A percentile compares a stretch with the other conserved stretches of the same genome.
These are phyloP conservation scores for Apis florea DNA, from an alignment of 1,140 invertebrate species.

Conservation along the genomic window DNA sequence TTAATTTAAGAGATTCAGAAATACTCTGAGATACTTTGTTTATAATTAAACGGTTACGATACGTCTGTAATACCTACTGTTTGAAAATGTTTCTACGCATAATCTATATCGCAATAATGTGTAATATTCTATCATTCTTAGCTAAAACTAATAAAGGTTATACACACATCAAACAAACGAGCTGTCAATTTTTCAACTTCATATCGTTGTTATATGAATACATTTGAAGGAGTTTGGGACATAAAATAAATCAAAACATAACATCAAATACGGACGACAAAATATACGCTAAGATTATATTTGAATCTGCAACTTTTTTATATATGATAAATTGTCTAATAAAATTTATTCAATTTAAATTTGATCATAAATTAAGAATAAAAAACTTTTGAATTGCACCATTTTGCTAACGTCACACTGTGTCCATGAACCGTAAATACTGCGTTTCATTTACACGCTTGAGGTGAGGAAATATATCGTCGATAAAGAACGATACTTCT, in stretches of 20 bases:
- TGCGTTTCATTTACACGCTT: not conserved
- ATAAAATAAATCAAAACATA: not conserved
- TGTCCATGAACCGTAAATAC: constrained; percentile 8
- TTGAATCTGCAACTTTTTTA: not conserved
- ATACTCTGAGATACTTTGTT: not conserved
- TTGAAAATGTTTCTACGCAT: not conserved
- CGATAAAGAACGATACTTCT: not conserved
- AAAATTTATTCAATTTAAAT: not conserved
- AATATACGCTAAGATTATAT: not conserved
- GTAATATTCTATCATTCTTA: not conserved
- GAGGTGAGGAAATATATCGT: not conserved
- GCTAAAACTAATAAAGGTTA: not conserved
- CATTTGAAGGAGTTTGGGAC: not conserved
- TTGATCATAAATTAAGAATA: not conserved
- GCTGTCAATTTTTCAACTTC: not conserved
- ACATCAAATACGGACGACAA: not conserved
- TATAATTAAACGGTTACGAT: not conserved
- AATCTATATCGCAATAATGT: not conserved
- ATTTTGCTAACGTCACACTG: not conserved
- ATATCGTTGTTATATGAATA: not conserved
- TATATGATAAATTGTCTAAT: not conserved
- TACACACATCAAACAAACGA: not conserved
- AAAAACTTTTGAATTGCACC: not conserved
- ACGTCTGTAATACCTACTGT: not conserved
- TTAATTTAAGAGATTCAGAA: too few relatives aligned